These are phyloP conservation scores for Diceros bicornis DNA, from an alignment of 2,797 vertebrate species.

Conservation along the genomic window DNA sequence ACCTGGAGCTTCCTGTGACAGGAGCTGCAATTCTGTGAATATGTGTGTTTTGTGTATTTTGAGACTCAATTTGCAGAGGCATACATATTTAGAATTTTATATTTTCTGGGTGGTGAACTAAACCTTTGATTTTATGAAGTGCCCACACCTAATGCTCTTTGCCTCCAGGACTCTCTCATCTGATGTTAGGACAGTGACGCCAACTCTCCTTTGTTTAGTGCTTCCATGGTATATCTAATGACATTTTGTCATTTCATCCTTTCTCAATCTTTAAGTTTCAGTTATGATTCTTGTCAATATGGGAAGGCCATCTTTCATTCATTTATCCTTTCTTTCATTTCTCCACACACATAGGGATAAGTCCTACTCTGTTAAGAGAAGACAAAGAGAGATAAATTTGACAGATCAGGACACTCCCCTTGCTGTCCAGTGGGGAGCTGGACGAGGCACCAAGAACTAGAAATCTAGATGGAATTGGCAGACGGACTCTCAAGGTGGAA, in stretches of 20 bases:
- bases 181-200: not conserved
- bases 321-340: not conserved
- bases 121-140: not conserved
- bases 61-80: too few relatives aligned
- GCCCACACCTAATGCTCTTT: not conserved
- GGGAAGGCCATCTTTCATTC: too few relatives aligned
- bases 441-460: not conserved
- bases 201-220: not conserved
- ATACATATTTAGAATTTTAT: too few relatives aligned
- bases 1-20: too few relatives aligned
- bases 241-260: not conserved
- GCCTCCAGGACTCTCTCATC: not conserved
- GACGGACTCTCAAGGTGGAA: too few relatives aligned
- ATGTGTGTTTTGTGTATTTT: not conserved
- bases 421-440: not conserved
- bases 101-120: not conserved
- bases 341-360: not conserved
- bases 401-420: too few relatives aligned
- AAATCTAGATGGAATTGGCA: too few relatives aligned
- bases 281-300: not conserved
- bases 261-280: not conserved
- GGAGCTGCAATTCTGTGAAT: not conserved
- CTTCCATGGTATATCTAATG: not conserved
- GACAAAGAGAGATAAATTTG: not conserved
- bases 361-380: too few relatives aligned